A percentile compares a stretch with the other conserved stretches of the same genome.
Conservation (phyloP, 2,797 vertebrate species). For the Melanotaenia pygmaea region DNA sequence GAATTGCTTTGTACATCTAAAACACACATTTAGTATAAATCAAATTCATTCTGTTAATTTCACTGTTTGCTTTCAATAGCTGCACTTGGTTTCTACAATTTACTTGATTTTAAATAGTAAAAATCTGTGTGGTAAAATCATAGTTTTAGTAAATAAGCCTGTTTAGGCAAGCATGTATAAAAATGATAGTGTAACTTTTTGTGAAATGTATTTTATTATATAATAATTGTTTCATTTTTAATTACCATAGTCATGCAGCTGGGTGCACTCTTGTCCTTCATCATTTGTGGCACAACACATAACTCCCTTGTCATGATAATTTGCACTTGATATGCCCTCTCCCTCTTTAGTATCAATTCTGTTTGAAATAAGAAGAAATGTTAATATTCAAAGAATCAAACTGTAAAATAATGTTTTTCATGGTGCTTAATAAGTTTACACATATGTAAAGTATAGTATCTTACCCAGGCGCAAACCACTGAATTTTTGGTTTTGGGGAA, state of each 20-base stretch:
- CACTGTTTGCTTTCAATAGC: neutral
- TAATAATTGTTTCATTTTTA: neutral
- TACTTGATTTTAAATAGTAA: neutral
- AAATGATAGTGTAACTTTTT: neutral
- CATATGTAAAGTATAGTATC: neutral
- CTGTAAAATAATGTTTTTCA: neutral
- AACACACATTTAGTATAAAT: constrained; percentile 20
- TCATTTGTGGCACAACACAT: constrained; percentile 89
- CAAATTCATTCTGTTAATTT: neutral
- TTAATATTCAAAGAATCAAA: neutral
- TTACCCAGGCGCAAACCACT: constrained; percentile 71
- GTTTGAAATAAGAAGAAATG: neutral
- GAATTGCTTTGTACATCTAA: constrained; percentile 46
- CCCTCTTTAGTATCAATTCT: neutral
- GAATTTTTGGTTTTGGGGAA: constrained; percentile 77
- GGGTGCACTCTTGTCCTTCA: constrained; percentile 87
- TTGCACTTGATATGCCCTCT: fast-evolving
- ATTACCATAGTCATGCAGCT: constrained; percentile 89
- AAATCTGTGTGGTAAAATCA: neutral
- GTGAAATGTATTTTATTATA: neutral
- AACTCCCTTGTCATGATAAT: fast-evolving
- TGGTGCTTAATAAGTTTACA: neutral
- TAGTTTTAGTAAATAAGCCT: neutral
- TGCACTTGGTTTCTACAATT: neutral
- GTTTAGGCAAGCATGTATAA: neutral